Evolutionary conservation across 2,797 vertebrate species (phyloP).

Genomic region (Phyllotis vaccarum): DNA sequence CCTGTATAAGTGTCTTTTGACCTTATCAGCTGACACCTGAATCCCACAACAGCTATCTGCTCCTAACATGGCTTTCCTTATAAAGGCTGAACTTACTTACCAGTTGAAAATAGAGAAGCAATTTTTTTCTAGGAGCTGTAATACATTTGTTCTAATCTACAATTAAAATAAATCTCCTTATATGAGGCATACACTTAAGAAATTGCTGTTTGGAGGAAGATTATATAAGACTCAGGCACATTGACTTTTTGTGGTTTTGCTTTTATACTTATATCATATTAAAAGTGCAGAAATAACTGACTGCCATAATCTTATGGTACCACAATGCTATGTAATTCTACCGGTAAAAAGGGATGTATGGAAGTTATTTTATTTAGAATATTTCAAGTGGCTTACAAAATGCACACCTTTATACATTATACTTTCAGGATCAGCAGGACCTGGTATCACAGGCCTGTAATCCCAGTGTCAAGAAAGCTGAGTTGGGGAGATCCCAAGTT

Average conservation of each 20-base stretch:
- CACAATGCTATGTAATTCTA: neutral
- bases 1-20: no score
- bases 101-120: neutral
- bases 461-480: no score
- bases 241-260: slow-evolving; percentile 22
- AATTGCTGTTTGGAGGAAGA: neutral
- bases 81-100: neutral
- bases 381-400: neutral
- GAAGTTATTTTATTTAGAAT: neutral
- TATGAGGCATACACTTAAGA: neutral
- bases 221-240: neutral
- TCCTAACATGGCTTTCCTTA: neutral
- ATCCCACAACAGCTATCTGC: no score
- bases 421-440: slow-evolving; percentile 11
- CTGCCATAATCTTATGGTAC: neutral
- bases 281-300: neutral
- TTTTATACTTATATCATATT: neutral
- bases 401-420: neutral
- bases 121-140: slow-evolving; percentile 16
- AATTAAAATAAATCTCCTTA: neutral
- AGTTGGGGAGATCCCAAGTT: neutral
- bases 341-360: neutral
- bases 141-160: neutral
- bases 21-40: no score
- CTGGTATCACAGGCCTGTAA: neutral